Base-by-base conservation (phyloP, 2,888 invertebrate genomes). In the Aleiodes alternator region DNA sequence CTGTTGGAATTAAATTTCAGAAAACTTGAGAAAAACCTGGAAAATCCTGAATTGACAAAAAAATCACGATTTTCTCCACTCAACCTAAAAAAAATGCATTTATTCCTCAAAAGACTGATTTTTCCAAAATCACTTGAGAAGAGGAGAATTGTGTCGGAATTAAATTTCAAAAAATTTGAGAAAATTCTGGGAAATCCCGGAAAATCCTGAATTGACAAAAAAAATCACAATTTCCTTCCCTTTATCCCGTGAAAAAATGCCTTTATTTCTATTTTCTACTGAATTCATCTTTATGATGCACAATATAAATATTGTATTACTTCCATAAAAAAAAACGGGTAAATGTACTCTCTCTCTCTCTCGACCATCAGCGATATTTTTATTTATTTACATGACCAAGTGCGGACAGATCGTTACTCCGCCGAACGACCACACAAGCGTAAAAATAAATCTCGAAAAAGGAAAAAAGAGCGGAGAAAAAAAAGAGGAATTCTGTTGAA, bases 351-450 rank as follows among this genome's bases (percentile, higher is more conserved):
- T 12, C 12, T 59, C 59, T 12, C 12, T 23, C 23, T 23, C 23
- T 23, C 31, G 7, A 12, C 34, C 31, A 14, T 59, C 34, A 43
- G 9, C 48, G 9, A 48, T 14, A 23, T 64, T 64, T 64, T 64
- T 64, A 64, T 64, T 64, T 64, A 64, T 64, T 64, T 23, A 64
- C 12, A 9, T 23, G 16, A 43, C 43, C 12, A 38, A 61, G 16
- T 43, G 43, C 11, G 64, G 43, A 61, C 38, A 38, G 59, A 59
- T 59, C 59, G 59, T 59, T 64, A 43, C 14, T 16, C 43, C 23
- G 14, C 14, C 61, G 61, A 16, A 38, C 34, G 14, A 9, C 23
- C n/a, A 38, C 8, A 43, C 43, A 43, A 43, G 8, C 38, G 14
- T 48, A 14, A 43, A 48, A 23, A 23, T 16, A 48, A 64, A 64